Conservation (phyloP, 2,113 vertebrate genomes). For the Leuciscus idus region DNA sequence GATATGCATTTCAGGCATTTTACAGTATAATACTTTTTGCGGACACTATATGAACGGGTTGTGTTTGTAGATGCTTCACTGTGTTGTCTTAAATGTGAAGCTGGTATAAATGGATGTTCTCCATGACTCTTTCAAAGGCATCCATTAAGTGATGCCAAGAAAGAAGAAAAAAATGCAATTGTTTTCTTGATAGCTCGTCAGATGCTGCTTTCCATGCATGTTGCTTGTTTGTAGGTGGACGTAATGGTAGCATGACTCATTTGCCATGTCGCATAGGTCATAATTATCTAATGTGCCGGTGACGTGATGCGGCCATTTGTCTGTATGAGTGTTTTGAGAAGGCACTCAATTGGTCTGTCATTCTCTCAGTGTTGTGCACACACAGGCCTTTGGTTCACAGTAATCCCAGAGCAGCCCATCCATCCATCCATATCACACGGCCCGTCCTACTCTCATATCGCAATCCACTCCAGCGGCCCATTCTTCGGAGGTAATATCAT, state of each 20-base stretch:
- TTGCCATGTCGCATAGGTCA: constrained; percentile 8
- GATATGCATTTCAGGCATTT: not conserved
- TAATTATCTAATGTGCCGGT: not conserved
- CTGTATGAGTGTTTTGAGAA: not conserved
- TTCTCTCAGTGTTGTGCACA: not conserved
- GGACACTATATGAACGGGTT: not conserved
- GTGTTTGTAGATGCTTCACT: not conserved
- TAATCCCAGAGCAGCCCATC: not conserved
- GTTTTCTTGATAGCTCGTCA: not conserved
- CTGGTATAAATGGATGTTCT: not conserved
- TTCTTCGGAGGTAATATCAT: constrained; percentile 64
- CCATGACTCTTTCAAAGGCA: not conserved
- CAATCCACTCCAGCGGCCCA: constrained; percentile 39
- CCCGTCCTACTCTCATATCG: not conserved
- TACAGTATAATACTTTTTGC: not conserved
- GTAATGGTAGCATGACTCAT: constrained; percentile 18
- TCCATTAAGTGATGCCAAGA: not conserved
- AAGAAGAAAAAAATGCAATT: not conserved
- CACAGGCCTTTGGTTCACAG: constrained; percentile 9
- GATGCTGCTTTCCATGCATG: not conserved
- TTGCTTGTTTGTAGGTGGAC: constrained; percentile 6
- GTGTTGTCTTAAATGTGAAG: not conserved
- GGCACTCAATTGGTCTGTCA: not conserved
- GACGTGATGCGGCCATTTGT: not conserved
- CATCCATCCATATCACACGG: constrained; percentile 12